Conservation (phyloP, 2,888 invertebrate species). For the Cheilosia soror region DNA sequence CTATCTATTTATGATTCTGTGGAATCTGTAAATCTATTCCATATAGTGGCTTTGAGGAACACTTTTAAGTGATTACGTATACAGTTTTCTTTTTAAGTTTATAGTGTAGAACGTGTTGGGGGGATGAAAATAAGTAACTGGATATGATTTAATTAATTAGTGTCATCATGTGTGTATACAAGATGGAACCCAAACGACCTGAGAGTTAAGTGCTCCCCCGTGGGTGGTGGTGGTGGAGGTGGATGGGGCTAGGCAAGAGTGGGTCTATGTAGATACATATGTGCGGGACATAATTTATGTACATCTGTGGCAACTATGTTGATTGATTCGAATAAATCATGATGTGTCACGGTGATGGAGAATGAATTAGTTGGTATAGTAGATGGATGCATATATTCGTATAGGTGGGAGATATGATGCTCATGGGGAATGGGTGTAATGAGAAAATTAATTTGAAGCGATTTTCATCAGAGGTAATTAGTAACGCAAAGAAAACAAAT, state of each 20-base stretch:
- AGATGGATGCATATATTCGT: background rate
- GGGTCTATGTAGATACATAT: background rate
- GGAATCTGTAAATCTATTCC: slow-evolving; percentile 30
- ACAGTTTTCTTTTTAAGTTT: slow-evolving; percentile 19
- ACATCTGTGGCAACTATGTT: slow-evolving; percentile 74
- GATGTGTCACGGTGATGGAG: slow-evolving; percentile 65
- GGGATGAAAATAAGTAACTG: slow-evolving; percentile 46
- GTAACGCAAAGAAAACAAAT: slow-evolving; percentile 70
- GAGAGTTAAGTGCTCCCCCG: slow-evolving; percentile 57
- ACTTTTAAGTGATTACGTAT: background rate
- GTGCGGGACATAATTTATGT: slow-evolving; percentile 59
- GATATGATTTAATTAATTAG: slow-evolving; percentile 75
- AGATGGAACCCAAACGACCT: slow-evolving; percentile 26
- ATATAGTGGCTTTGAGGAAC: background rate
- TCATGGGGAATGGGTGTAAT: slow-evolving; percentile 44
- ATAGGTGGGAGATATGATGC: background rate
- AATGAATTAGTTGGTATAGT: slow-evolving; percentile 59
- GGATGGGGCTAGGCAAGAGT: background rate
- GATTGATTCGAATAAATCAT: slow-evolving; percentile 75
- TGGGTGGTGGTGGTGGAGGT: background rate
- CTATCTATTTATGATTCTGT: slow-evolving; percentile 32
- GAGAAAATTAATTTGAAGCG: slow-evolving; percentile 73
- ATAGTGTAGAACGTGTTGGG: slow-evolving; percentile 6
- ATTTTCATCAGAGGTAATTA: slow-evolving; percentile 73
- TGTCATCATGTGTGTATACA: slow-evolving; percentile 66